Base-by-base conservation (phyloP, 2,113 vertebrate species). In the Furnarius figulus region DNA sequence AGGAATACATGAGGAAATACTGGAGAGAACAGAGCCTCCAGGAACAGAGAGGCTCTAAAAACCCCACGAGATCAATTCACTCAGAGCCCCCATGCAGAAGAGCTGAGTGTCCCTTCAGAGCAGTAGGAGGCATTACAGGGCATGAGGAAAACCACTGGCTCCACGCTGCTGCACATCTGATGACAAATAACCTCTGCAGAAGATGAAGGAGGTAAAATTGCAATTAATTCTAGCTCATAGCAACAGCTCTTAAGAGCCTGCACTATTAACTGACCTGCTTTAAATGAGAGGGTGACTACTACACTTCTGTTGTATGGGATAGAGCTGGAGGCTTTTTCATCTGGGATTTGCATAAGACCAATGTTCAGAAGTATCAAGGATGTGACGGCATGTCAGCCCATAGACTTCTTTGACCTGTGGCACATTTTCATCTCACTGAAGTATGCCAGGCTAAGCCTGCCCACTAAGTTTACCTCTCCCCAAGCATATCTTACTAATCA, bases 271-370 rank as follows among this genome's bases (percentile, higher is more conserved):
- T 73, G 88, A 37, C 68, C 85, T 78, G 72, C 68, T 91, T 74
- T 63, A 55, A 83, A 83, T 81, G 18, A 71, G 81, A 76, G 47
- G 46, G 72, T 72, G 65, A 71, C 40, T 83, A 52, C 75, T 55
- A 71, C 56, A 3, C 12, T 47, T 71, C 22, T 44, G 15, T n/a
- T 59, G 19, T 12, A 47, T 47, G 58, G 37, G 59, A 49, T 75
- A 81, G 67, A 90, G 68, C 65, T 44, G 42, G 53, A 40, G 63
- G 9, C 16, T 84, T 77, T 80, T 74, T 67, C 6, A 2, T 30
- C 21, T 65, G 52, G 56, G 76, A 95, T 97, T 96, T 96, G 53
- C 91, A 85, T 87, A 95, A 70, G 59, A 70, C 66, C 59, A 46
- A 59, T 85, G 67, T 78, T 74, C 61, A 78, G 65, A 86, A 91